phyloP scores from a whole-genome alignment of 2,888 invertebrate species.

The Perizoma affinitatum region DNA sequence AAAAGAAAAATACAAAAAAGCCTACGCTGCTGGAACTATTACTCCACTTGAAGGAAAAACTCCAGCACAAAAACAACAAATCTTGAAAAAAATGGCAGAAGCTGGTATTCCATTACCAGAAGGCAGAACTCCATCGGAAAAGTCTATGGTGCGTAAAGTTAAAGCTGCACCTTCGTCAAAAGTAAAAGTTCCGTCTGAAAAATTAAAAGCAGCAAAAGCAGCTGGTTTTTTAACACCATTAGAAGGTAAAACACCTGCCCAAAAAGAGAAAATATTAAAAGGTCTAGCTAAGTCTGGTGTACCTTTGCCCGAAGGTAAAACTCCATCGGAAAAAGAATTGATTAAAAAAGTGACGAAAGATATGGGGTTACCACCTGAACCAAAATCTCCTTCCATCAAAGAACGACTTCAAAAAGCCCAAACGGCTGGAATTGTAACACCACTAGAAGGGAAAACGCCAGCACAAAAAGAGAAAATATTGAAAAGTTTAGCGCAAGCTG shows the following conservation, averaged over 20 bases:
- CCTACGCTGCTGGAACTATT: conserved; percentile 36
- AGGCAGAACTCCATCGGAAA: conserved; percentile 35
- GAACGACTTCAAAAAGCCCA: conserved; percentile 27
- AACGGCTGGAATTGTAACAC: conserved; percentile 38
- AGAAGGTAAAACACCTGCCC: conserved; percentile 41
- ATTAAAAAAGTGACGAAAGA: conserved; percentile 42
- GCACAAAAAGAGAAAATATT: conserved; percentile 41
- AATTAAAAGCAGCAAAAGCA: conserved; percentile 37
- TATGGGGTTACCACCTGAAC: conserved; percentile 46
- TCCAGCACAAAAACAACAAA: conserved; percentile 37
- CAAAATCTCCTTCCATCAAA: conserved; percentile 32
- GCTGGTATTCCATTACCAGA: conserved; percentile 43
- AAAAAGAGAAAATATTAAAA: conserved; percentile 44
- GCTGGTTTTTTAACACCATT: conserved; percentile 41
- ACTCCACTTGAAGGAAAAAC: conserved; percentile 42
- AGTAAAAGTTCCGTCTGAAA: conserved; percentile 43
- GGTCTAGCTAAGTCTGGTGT: conserved; percentile 35
- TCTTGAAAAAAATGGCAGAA: conserved; percentile 32
- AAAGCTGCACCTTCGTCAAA: conserved; percentile 12
- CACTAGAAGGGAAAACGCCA: conserved; percentile 40
- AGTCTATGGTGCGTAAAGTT: conserved; percentile 38
- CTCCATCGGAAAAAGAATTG: conserved; percentile 44
- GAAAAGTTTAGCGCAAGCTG: conserved; percentile 31
- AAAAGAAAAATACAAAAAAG: conserved; percentile 29
- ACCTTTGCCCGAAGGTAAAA: conserved; percentile 43